Percentiles rank a stretch among this genome's conserved stretches.
phyloP scores from a whole-genome alignment of 2,797 vertebrate genomes.

The Esox masquinongy region DNA sequence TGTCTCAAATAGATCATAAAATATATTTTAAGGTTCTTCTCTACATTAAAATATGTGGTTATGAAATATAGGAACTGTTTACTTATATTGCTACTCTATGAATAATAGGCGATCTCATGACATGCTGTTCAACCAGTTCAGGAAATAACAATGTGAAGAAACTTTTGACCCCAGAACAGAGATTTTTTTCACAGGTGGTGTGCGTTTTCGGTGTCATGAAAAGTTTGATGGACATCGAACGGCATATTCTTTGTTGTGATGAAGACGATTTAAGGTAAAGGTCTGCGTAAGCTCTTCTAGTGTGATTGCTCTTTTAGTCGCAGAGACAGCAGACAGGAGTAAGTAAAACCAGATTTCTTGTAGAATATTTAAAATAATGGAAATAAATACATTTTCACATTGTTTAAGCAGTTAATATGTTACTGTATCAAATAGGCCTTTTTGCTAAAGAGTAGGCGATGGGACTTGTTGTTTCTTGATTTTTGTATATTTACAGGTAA shows the following conservation, averaged over 20 bases:
- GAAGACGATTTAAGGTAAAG: conserved; percentile 3
- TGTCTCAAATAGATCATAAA: neutral
- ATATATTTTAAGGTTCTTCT: neutral
- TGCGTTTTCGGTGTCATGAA: conserved; percentile 36
- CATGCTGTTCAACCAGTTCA: neutral
- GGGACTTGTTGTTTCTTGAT: too few relatives aligned
- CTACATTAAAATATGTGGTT: neutral
- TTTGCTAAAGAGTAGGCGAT: too few relatives aligned
- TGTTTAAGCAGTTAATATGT: neutral
- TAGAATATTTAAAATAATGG: neutral
- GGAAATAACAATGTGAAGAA: neutral
- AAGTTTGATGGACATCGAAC: conserved; percentile 11
- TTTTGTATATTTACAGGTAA: neutral
- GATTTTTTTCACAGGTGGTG: neutral
- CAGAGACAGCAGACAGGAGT: conserved; percentile 39
- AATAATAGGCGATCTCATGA: neutral
- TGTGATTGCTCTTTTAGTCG: neutral
- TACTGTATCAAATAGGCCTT: too few relatives aligned
- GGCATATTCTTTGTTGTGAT: conserved; percentile 41
- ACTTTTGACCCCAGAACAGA: neutral
- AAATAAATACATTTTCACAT: neutral
- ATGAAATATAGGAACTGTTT: neutral
- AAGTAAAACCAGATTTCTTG: conserved; percentile 14
- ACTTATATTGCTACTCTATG: neutral
- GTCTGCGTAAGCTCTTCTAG: conserved; percentile 7